Conservation (phyloP, 1,140 invertebrate genomes). For the Drosophila kepulauana region DNA sequence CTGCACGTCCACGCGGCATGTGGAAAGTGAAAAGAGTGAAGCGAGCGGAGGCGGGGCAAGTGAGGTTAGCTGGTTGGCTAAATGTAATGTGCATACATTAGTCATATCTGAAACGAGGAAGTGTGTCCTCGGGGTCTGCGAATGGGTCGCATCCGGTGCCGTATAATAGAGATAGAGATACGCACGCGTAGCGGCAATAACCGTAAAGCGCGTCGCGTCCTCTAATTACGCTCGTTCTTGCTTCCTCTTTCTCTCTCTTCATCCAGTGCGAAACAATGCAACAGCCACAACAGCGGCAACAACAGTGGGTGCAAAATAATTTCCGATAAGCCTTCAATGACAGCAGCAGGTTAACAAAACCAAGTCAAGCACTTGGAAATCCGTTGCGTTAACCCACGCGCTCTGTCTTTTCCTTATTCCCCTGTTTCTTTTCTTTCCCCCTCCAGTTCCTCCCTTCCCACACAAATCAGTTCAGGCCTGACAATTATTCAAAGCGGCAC, state of each 20-base stretch:
- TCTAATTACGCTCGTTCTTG: slow-evolving; percentile 58
- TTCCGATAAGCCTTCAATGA: slow-evolving; percentile 37
- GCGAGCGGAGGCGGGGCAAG: background rate
- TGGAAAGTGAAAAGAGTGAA: slow-evolving; percentile 3
- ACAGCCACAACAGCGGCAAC: background rate
- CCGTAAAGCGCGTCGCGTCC: slow-evolving; percentile 44
- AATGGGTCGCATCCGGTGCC: slow-evolving; percentile 42
- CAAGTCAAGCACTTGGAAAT: background rate
- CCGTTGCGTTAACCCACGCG: background rate
- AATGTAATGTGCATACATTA: slow-evolving; percentile 72
- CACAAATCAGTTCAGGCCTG: slow-evolving; percentile 18
- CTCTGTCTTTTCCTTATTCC: background rate
- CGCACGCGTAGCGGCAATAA: slow-evolving; percentile 67
- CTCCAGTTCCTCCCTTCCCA: background rate
- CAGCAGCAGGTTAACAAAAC: slow-evolving; percentile 16
- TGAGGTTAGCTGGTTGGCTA: slow-evolving; percentile 26
- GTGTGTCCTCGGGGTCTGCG: slow-evolving; percentile 42
- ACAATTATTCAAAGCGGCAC: slow-evolving; percentile 64
- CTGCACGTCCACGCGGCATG: slow-evolving; percentile 50
- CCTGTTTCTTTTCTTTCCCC: background rate
- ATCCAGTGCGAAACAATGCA: slow-evolving; percentile 29
- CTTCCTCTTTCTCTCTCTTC: background rate
- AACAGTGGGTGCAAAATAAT: slow-evolving; percentile 35
- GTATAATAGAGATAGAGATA: slow-evolving; percentile 54
- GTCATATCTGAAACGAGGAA: slow-evolving; percentile 62